Conservation (phyloP, 2,888 invertebrate genomes). For the Tholera decimalis region DNA sequence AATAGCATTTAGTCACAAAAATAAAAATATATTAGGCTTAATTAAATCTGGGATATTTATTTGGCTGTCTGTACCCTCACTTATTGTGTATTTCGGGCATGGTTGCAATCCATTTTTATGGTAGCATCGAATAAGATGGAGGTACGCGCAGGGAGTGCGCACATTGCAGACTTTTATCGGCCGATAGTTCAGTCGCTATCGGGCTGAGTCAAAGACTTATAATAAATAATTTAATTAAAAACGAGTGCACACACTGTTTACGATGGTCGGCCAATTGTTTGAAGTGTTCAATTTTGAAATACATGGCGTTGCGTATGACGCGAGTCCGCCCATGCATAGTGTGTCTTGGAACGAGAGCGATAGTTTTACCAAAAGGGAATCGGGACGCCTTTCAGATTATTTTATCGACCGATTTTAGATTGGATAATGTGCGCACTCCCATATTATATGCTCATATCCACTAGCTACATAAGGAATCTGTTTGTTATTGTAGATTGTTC, state of each 20-base stretch:
- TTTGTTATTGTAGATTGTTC: constrained; percentile 21
- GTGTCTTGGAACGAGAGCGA: constrained; percentile 36
- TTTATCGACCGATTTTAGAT: constrained; percentile 60
- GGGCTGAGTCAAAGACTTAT: constrained; percentile 41
- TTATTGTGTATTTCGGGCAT: constrained; percentile 6
- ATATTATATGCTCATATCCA: constrained; percentile 46
- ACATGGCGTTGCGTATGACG: constrained; percentile 23
- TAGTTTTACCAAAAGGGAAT: constrained; percentile 49
- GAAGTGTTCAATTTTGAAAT: constrained; percentile 47
- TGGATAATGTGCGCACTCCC: constrained; percentile 61
- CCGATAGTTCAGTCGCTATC: constrained; percentile 50
- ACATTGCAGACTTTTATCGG: constrained; percentile 51
- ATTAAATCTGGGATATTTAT: constrained; percentile 16
- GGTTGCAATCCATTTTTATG: constrained; percentile 11
- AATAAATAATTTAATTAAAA: constrained; percentile 54
- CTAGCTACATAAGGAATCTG: constrained; percentile 19
- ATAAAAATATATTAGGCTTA: constrained; percentile 32
- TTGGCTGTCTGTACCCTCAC: constrained; percentile 6
- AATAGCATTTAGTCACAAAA: constrained; percentile 46
- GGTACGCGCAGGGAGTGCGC: constrained; percentile 58
- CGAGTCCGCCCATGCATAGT: constrained; percentile 36
- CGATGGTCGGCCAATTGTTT: constrained; percentile 54
- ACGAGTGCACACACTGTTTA: constrained; percentile 59
- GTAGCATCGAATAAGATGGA: constrained; percentile 38
- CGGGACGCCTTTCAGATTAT: constrained; percentile 54